A percentile compares a stretch with the other conserved stretches of the same genome.
Conservation (phyloP, 35 echinoderm and acorn worm species). For the Lytechinus pictus region DNA sequence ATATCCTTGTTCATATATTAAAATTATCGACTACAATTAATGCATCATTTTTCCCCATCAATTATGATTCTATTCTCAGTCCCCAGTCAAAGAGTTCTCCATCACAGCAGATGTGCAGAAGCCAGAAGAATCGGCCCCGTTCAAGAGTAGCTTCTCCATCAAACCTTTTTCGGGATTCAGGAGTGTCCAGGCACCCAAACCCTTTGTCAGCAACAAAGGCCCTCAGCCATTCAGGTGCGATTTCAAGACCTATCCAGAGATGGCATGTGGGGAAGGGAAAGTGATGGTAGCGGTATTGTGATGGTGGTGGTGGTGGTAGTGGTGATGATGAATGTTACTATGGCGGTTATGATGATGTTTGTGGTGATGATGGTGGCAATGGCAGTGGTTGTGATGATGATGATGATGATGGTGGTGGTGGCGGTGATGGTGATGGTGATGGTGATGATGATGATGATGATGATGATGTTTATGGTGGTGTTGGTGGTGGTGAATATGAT, state of each 20-base stretch:
- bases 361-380: background rate
- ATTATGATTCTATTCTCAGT: background rate
- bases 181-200: slow-evolving; percentile 36
- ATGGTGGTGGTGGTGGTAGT: background rate
- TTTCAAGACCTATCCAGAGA: background rate
- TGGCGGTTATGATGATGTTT: background rate
- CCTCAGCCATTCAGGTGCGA: slow-evolving; percentile 4
- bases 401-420: background rate
- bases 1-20: no score
- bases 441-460: background rate
- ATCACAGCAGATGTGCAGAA: background rate
- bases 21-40: no score
- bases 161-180: background rate
- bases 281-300: background rate
- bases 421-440: background rate
- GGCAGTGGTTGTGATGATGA: background rate
- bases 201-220: slow-evolving; percentile 15
- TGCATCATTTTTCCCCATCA: background rate
- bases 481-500: background rate
- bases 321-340: background rate
- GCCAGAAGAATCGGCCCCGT: slow-evolving; percentile 33
- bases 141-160: background rate
- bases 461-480: background rate
- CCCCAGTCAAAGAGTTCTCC: slow-evolving; percentile 7
- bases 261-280: background rate